A percentile compares a stretch with the other conserved stretches of the same genome.
Conservation (phyloP, 2,888 invertebrate genomes). For the Hymenopus coronatus region DNA sequence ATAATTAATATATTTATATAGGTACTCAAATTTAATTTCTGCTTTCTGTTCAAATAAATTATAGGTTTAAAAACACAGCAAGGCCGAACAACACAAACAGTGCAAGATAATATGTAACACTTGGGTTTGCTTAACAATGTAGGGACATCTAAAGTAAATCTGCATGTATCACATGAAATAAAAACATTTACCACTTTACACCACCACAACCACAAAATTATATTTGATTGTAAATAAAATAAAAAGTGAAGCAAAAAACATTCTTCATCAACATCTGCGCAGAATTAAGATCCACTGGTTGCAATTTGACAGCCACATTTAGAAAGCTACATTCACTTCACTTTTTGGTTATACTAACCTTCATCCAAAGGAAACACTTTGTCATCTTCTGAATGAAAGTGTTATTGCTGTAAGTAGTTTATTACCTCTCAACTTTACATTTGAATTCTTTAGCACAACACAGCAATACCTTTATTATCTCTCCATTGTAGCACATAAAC, state of each 20-base stretch:
- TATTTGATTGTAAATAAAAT: not conserved
- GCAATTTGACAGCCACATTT: not conserved
- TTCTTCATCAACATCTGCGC: not conserved
- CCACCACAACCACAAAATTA: conserved; percentile 29
- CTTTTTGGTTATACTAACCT: not conserved
- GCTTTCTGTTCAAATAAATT: no score
- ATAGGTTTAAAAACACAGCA: not conserved
- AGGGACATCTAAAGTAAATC: not conserved
- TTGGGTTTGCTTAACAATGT: not conserved
- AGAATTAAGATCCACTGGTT: not conserved
- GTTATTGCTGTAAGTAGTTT: not conserved
- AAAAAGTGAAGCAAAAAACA: not conserved
- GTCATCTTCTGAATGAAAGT: not conserved
- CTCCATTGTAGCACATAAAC: not conserved
- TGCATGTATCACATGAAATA: conserved; percentile 5
- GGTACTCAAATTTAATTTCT: not conserved
- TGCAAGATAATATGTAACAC: not conserved
- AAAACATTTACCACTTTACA: conserved; percentile 3
- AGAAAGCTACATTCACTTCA: not conserved
- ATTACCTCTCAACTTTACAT: not conserved
- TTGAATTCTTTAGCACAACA: not conserved
- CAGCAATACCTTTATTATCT: not conserved
- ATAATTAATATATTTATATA: not conserved
- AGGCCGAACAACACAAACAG: not conserved
- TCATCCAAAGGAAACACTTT: not conserved